Evolutionary conservation across 2,888 invertebrate genomes (phyloP).

Genomic region (Zygogramma bicolorata): DNA sequence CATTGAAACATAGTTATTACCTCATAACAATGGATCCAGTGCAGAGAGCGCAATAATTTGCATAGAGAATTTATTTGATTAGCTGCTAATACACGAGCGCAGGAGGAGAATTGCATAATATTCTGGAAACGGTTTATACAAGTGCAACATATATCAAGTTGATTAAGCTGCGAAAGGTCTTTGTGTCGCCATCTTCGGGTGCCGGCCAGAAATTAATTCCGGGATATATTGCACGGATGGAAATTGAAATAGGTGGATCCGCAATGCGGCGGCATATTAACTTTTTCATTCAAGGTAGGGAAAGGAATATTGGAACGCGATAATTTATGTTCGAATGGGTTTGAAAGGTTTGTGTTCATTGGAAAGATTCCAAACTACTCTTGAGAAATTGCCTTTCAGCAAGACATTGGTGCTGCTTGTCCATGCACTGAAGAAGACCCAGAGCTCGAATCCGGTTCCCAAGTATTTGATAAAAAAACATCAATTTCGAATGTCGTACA

Average conservation of each 20-base stretch:
- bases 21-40: constrained; percentile 28
- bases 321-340: neutral
- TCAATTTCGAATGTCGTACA: too few species aligned
- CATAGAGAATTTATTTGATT: constrained; percentile 29
- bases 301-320: neutral
- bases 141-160: constrained; percentile 3
- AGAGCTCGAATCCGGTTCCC: too few species aligned
- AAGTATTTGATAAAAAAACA: too few species aligned
- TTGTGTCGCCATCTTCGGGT: constrained; percentile 9
- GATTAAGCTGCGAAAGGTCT: constrained; percentile 7
- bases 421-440: too few species aligned
- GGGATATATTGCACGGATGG: neutral
- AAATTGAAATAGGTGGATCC: constrained; percentile 6
- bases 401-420: too few species aligned
- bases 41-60: neutral
- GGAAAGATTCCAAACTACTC: too few species aligned
- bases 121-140: constrained; percentile 2
- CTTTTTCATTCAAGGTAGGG: neutral
- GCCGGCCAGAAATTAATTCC: constrained; percentile 6
- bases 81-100: constrained; percentile 12
- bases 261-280: constrained; percentile 5
- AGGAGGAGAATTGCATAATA: constrained; percentile 11
- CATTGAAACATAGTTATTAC: constrained; percentile 30
- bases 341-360: neutral
- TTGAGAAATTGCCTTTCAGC: too few species aligned